These are phyloP conservation scores for Pachycephus smyrnensis DNA, from an alignment of 2,888 invertebrate genomes.

Conservation along the genomic window DNA sequence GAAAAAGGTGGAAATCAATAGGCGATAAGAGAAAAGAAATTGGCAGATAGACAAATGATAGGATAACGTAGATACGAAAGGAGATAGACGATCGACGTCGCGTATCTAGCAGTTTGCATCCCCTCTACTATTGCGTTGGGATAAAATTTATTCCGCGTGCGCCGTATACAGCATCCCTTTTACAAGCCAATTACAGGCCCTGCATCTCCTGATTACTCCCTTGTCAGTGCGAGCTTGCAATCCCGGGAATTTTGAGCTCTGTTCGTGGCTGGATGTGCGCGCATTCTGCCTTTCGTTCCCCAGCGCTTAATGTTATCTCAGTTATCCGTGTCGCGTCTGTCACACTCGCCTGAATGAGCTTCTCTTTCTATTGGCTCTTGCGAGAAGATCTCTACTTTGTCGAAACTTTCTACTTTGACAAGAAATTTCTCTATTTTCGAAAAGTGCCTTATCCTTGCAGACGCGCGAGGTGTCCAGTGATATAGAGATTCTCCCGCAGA, in stretches of 20 bases:
- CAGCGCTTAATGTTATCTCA: not conserved
- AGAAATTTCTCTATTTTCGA: not conserved
- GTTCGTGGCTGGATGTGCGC: not conserved
- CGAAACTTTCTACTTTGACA: not conserved
- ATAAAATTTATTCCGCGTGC: not conserved
- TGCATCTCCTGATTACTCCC: not conserved
- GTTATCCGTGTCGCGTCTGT: not conserved
- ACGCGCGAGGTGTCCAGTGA: not conserved
- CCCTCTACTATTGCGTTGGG: not conserved
- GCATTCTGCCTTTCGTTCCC: not conserved
- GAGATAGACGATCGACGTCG: not conserved
- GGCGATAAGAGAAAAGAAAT: not conserved
- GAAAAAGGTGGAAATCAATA: not conserved
- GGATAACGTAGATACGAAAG: not conserved
- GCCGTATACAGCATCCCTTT: not conserved
- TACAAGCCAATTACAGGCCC: not conserved
- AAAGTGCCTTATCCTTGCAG: not conserved
- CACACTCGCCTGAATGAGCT: no score
- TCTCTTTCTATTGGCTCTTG: not conserved
- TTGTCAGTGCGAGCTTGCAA: not conserved
- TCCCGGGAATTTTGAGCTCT: not conserved
- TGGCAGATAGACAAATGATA: not conserved
- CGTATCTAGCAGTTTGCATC: not conserved
- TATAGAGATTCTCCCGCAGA: not conserved
- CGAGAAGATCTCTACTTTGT: not conserved